Conservation (phyloP, 2,797 vertebrate species). For the Rhincodon typus region DNA sequence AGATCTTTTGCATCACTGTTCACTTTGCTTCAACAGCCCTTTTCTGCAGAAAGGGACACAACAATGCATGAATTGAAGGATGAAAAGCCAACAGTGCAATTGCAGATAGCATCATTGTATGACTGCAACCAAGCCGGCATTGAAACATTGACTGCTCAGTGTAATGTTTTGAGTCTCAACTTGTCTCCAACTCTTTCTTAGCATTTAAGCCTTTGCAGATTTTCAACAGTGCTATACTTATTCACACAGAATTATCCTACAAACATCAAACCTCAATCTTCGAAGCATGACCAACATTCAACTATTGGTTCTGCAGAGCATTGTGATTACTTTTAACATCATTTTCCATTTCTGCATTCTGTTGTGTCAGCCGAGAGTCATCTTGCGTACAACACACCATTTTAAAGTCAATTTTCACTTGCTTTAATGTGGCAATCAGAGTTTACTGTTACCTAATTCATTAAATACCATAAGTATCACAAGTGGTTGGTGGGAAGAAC, state of each 20-base stretch:
- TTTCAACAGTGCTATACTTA: background rate
- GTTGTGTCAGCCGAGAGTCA: background rate
- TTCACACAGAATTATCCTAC: background rate
- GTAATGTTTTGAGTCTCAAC: background rate
- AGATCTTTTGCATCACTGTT: too few species aligned
- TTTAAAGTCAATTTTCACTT: background rate
- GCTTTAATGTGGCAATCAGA: background rate
- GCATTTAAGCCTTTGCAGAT: background rate
- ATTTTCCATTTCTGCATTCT: background rate
- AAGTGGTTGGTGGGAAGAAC: background rate
- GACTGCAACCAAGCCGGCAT: background rate
- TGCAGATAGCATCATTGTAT: background rate
- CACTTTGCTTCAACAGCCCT: background rate
- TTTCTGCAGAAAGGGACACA: background rate
- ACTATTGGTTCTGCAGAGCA: background rate
- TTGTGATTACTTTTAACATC: background rate
- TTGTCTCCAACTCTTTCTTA: background rate
- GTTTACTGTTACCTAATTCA: background rate
- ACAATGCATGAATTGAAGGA: background rate
- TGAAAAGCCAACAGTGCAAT: background rate
- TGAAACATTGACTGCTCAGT: background rate
- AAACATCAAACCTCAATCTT: background rate
- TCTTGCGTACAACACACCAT: background rate
- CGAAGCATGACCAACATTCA: background rate
- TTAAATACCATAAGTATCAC: background rate